phyloP scores from a whole-genome alignment of 2,888 invertebrate genomes.

The Netelia inedita region DNA sequence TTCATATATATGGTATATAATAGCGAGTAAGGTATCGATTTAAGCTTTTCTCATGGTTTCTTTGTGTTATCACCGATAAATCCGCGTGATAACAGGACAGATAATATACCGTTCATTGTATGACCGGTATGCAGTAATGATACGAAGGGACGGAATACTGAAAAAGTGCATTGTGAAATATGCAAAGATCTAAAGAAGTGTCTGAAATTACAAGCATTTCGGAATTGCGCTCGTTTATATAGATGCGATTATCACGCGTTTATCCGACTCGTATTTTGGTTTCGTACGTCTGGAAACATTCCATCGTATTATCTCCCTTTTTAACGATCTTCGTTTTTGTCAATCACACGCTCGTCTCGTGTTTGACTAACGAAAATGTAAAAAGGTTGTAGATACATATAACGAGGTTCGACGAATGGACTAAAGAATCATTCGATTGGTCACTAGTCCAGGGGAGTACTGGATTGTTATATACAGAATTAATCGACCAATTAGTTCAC shows the following conservation, averaged over 20 bases:
- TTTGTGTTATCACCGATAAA: slow-evolving; percentile 23
- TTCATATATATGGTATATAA: slow-evolving; percentile 3
- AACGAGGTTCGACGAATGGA: neutral
- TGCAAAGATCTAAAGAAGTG: neutral
- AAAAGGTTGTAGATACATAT: neutral
- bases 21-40: slow-evolving; percentile 18
- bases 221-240: neutral
- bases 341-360: slow-evolving; percentile 24
- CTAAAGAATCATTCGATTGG: neutral
- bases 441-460: neutral
- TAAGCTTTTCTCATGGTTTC: slow-evolving; percentile 18
- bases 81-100: slow-evolving; percentile 1
- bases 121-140: neutral
- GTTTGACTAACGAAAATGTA: neutral
- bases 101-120: slow-evolving; percentile 5
- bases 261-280: slow-evolving; percentile 5
- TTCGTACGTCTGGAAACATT: neutral
- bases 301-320: neutral
- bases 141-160: neutral
- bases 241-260: neutral
- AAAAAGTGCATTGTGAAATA: slow-evolving; percentile 1
- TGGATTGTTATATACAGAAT: neutral
- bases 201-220: neutral
- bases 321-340: slow-evolving; percentile 1
- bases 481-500: slow-evolving; percentile 4